Conservation (phyloP, 2,113 vertebrate genomes). For the Tyrannus savana region DNA sequence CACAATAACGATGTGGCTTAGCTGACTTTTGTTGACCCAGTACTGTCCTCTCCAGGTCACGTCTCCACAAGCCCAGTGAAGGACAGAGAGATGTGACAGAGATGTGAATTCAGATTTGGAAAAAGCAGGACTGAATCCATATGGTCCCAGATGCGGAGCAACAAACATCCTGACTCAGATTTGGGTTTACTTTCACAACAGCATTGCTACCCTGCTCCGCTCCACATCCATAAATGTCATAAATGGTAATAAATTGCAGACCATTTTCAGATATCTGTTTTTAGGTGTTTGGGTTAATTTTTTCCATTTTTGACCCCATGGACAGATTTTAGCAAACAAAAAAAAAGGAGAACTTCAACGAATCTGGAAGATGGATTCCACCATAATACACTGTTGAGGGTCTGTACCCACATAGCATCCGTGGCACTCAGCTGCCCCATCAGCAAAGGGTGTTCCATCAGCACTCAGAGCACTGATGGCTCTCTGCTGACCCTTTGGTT, state of each 20-base stretch:
- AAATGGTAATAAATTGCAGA: no score
- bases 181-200: neutral
- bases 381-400: rapidly evolving
- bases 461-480: neutral
- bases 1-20: neutral
- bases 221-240: neutral
- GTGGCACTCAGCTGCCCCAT: neutral
- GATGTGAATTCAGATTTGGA: neutral
- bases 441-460: neutral
- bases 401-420: neutral
- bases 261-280: neutral
- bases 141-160: neutral
- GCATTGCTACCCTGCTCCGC: neutral
- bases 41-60: neutral
- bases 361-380: neutral
- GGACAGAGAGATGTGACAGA: neutral
- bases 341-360: neutral
- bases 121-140: neutral
- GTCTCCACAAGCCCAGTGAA: neutral
- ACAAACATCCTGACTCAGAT: neutral
- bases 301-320: neutral
- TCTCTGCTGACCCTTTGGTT: neutral
- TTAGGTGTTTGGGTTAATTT: neutral
- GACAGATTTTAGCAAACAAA: neutral
- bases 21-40: neutral